Evolutionary conservation across 2,113 vertebrate genomes (phyloP), one percentile per base, ranked within the genome.

Genomic region (Morone saxatilis): DNA sequence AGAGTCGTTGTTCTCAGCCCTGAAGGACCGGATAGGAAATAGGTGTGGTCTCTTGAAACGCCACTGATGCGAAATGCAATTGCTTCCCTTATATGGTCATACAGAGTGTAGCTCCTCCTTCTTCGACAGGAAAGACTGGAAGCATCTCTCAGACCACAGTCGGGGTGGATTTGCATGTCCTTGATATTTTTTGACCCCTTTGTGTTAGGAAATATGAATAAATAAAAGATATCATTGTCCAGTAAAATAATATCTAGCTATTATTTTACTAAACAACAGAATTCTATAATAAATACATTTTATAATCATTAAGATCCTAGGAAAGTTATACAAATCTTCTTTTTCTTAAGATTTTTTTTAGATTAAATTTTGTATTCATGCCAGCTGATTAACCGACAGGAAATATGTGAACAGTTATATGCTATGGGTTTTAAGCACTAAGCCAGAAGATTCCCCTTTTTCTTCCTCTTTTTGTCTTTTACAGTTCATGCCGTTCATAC

Each of bases 21-120:
- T 50, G 12, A 85, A 87, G 85, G 85, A 69, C 38, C 67, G 3
- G 62, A 67, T 13, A 73, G 65, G 86, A 90, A 89, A 83, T 85
- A 60, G 91, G 92, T 88, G 92, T 91, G 91, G 91, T 63, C 88
- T 88, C 43, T 47, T 78, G 51, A 84, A 81, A 65, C 14, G 10
- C 72, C 76, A 53, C 63, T 68, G 88, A 83, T 85, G 86, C 65
- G 7, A 81, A 83, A 83, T 10, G 62, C 71, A 41, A 38, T 83
- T 85, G 56, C 22, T 80, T 17, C 41, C 85, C 76, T 86, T 90
- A 68, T 85, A 81, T 78, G 57, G 88, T 14, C 87, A 86, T 59
- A 71, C 43, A 60, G 76, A 65, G 47, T 2, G 43, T 6, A 31
- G 88, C 86, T 84, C 78, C 89, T 87, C 83, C 87, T 7, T 43